Base-by-base conservation (phyloP, 2,888 invertebrate genomes). In the Zeuzera pyrina region DNA sequence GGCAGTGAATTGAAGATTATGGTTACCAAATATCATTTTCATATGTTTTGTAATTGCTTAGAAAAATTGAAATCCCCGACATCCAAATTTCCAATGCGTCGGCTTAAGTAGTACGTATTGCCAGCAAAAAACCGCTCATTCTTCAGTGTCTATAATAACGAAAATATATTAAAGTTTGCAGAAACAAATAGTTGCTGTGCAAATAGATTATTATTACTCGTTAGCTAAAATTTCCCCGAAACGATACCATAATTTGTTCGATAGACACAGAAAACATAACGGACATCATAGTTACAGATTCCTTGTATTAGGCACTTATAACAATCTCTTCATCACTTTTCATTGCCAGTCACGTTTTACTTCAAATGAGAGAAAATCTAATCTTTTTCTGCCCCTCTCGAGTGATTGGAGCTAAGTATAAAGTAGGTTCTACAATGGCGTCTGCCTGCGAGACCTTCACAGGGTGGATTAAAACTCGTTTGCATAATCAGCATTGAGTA, bases 311-410 rank as follows among this genome's bases (percentile, higher is more conserved):
- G 19, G 8, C 25, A 8, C 47, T 45, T 41, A 52, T 54, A 60
- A 67, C 63, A 66, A 66, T 61, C 51, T 58, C 60, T 60, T 57
- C 63, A 61, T 68, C 64, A 54, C 56, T 68, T 68, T 48, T 52
- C 52, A 52, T 62, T 63, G 54, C 71, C 43, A 59, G 64, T 69
- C 72, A 72, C 72, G 72, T 71, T 47, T 52, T 42, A 38, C 56
- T 57, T 60, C 67, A 67, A 71, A 72, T 72, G 69, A 72, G 65
- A 63, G 66, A 65, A 67, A 70, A 73, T 72, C 68, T 69, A 70
- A 70, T 72, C 63, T 72, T 65, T 68, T 67, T 66, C 59, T 57
- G 53, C 58, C 55, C 52, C 52, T 47, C 52, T 47, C 43, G 57
- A 63, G 61, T 67, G 67, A 68, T 71, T 69, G 68, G 62, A 49